These are phyloP conservation scores for Regulus satrapa DNA, from an alignment of 2,113 vertebrate genomes.

Conservation along the genomic window DNA sequence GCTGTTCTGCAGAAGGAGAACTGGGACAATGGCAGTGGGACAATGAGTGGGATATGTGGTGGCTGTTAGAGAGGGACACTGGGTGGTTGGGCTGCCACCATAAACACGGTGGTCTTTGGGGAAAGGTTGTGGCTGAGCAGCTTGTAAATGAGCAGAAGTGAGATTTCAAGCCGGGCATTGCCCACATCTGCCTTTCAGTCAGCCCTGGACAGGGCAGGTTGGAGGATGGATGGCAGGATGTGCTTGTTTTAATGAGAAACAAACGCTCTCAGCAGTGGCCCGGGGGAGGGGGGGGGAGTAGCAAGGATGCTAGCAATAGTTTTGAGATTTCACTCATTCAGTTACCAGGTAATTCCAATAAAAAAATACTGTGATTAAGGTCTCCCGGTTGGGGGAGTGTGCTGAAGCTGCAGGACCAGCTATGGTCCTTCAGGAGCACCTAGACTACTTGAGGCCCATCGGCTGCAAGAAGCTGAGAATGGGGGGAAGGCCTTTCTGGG, in stretches of 20 bases:
- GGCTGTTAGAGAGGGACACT: not conserved
- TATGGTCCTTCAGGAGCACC: not conserved
- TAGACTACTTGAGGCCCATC: fast-evolving
- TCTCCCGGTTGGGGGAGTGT: not conserved
- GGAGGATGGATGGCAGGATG: not conserved
- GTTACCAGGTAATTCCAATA: not conserved
- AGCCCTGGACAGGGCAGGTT: fast-evolving
- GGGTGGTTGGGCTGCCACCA: not conserved
- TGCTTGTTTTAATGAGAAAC: not conserved
- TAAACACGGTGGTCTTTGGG: not conserved
- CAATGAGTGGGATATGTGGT: not conserved
- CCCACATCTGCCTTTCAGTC: not conserved
- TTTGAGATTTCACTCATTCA: not conserved
- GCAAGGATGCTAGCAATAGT: not conserved
- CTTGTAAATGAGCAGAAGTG: not conserved
- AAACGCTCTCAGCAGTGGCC: not conserved
- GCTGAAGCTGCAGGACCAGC: not conserved
- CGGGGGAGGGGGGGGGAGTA: not conserved
- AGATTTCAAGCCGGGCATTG: not conserved
- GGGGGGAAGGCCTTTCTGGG: not conserved
- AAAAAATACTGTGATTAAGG: not conserved
- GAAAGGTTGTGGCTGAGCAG: not conserved
- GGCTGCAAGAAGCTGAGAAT: not conserved
- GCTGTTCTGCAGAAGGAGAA: constrained; percentile 41
- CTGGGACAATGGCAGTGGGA: not conserved